Evolutionary conservation across 2,113 vertebrate genomes (phyloP).

Genomic region (Silurus meridionalis): DNA sequence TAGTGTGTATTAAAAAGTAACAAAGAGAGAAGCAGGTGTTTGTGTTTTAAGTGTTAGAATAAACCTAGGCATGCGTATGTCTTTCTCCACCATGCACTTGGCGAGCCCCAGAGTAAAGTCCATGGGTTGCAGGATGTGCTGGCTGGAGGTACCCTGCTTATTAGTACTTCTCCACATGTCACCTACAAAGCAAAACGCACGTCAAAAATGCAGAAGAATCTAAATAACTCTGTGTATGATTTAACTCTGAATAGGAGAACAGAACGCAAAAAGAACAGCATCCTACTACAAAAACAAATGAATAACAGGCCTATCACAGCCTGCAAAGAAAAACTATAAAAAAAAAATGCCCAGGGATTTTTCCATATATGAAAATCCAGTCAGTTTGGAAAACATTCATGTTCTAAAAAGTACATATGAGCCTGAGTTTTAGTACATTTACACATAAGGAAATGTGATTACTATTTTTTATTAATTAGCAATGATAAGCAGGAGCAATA

Average conservation of each 20-base stretch:
- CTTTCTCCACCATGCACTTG: constrained; percentile 93
- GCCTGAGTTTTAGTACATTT: background rate
- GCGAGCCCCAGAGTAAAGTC: constrained; percentile 86
- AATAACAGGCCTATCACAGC: background rate
- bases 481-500: background rate
- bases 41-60: background rate
- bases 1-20: background rate
- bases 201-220: background rate
- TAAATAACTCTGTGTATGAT: background rate
- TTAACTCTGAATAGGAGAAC: background rate
- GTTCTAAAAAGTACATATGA: background rate
- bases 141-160: constrained; percentile 77
- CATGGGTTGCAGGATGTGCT: constrained; percentile 91
- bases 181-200: constrained; percentile 65
- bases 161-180: constrained; percentile 86
- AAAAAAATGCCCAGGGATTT: background rate
- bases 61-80: constrained; percentile 90
- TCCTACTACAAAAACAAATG: background rate
- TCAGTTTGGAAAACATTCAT: background rate
- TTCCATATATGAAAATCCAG: background rate
- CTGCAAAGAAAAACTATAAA: background rate
- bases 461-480: too few relatives aligned
- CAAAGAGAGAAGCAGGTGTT: background rate
- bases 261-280: background rate
- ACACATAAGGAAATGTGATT: background rate